Evolutionary conservation across 2,113 vertebrate genomes (phyloP), one percentile per base, ranked within the genome.

Genomic region (Ammodytes marinus): DNA sequence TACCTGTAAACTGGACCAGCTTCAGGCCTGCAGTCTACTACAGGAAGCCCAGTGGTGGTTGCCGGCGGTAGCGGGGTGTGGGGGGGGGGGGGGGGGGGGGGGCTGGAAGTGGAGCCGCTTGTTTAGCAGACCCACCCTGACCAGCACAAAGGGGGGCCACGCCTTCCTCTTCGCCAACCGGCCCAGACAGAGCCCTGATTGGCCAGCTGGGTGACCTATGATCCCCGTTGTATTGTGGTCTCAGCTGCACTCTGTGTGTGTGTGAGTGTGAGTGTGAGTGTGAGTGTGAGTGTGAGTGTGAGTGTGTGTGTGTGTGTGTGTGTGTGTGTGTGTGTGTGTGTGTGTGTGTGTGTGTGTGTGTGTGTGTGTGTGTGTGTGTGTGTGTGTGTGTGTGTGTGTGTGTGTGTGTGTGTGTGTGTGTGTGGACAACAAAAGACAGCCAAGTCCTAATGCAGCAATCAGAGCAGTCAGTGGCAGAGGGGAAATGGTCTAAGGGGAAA

Each of bases 61-160:
- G 60, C 66, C 59, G 63, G 58, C 63, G 70, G 86, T 63, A 76
- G 83, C 64, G 37, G 74, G 73, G 19, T 60, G n/a, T n/a, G n/a
- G 63, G 58, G 58, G 70, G n/a, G 27, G 27, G 86, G 59, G 74
- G 83, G 60, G 37, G 74, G 73, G 19, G 59, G 50, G 57, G 83
- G 70, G 77, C 63, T 88, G 88, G 86, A 84, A 90, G 89, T 82
- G 65, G 58, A 90, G 76, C 76, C 74, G 84, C 86, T 90, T 92
- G 90, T 92, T 89, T 83, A 83, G 83, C 71, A 81, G 92, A 92
- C 94, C 90, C 93, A 92, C 90, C 94, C 93, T 86, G 87, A 82
- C 87, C 91, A 60, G 79, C 86, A 93, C 91, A 93, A 92, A 92
- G 64, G 85, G 79, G 54, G 89, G 75, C 52, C 8, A 83, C 90